These are phyloP conservation scores for Diorhabda carinulata DNA, from an alignment of 1,140 invertebrate genomes.

Conservation along the genomic window DNA sequence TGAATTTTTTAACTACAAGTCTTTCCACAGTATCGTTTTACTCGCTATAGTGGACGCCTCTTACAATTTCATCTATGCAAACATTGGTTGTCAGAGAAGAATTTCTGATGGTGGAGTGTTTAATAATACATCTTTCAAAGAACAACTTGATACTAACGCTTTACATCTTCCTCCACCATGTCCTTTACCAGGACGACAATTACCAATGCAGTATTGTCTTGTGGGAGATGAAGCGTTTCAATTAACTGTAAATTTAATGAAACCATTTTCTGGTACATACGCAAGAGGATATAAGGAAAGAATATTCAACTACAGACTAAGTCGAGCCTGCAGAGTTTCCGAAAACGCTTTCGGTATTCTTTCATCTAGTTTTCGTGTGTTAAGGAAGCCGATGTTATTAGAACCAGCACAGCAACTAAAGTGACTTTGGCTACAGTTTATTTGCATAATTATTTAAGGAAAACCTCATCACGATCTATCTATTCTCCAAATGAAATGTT, in stretches of 20 bases:
- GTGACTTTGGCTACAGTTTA: slow-evolving; percentile 32
- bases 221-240: slow-evolving; percentile 40
- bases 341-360: slow-evolving; percentile 51
- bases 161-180: no score
- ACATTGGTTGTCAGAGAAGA: no score
- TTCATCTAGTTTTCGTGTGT: slow-evolving; percentile 47
- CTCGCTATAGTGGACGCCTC: no score
- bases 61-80: no score
- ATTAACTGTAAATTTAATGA: slow-evolving; percentile 42
- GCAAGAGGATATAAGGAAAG: slow-evolving; percentile 34
- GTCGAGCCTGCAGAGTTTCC: slow-evolving; percentile 40
- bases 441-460: slow-evolving; percentile 21
- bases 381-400: slow-evolving; percentile 42
- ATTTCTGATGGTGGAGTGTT: no score
- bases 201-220: no score
- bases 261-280: slow-evolving; percentile 41
- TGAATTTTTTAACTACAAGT: slow-evolving; percentile 53
- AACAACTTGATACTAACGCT: no score
- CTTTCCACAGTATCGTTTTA: slow-evolving; percentile 50
- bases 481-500: not conserved
- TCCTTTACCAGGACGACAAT: no score
- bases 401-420: slow-evolving; percentile 34
- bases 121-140: no score
- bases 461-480: slow-evolving; percentile 17
- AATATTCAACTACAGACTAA: slow-evolving; percentile 31